Base-by-base conservation (phyloP, 2,113 vertebrate genomes). In the Halichoeres trimaculatus region DNA sequence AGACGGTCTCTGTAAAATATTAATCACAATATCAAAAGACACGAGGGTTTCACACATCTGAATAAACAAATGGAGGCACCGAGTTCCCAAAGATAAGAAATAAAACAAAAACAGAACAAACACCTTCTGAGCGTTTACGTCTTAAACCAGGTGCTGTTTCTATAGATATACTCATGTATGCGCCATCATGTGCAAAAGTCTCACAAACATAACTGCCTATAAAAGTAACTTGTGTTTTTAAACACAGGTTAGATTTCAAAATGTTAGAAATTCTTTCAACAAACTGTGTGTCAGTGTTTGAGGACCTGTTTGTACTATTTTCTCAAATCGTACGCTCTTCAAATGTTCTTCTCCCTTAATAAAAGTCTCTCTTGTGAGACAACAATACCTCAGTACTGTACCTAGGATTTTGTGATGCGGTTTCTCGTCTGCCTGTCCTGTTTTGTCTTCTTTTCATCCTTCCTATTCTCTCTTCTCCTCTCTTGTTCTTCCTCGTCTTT, bases 1-100 rank as follows among this genome's bases (percentile, higher is more conserved):
- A 78, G 70, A 88, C 56, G 24, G 54, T 75, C 62, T 77, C 52
- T 81, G 76, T 89, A 78, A 91, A 92, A 90, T 90, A 90, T 85
- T 87, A 83, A 87, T 85, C 86, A 69, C 81, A 63, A 64, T 72
- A 79, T 90, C 76, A 83, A 88, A 88, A 57, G 61, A 75, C 70
- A 75, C 56, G 0, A 64, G 76, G 80, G 83, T 61, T 82, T 72
- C 64, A 50, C 74, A 68, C 30, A 81, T 88, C 81, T 78, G 75
- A 84, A 87, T 81, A 89, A 91, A 90, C 85, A 92, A 82, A 89
- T 74, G 1, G 52, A 60, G 77, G 74, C 36, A 24, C 53, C 8
- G 41, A 38, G 51, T 83, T 81, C 61, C 64, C 61, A 26, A 45
- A 56, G 80, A 84, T 36, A 47, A 57, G 26, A 72, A 74, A 67